A percentile compares a stretch with the other conserved stretches of the same genome.
Conservation (phyloP, 1,140 invertebrate species). For the Lutraria rhynchaena region DNA sequence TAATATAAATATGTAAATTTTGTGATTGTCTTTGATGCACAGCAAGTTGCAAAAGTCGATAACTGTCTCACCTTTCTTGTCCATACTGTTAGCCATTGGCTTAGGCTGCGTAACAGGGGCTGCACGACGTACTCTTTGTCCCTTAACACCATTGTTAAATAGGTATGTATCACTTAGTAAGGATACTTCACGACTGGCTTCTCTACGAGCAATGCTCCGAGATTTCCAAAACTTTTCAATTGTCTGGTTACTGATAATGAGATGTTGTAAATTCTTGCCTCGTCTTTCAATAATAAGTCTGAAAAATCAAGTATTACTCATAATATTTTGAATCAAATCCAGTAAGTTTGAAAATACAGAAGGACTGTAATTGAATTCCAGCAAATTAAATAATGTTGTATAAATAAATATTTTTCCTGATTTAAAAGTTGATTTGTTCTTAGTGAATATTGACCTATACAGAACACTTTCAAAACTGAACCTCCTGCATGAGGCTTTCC, state of each 20-base stretch:
- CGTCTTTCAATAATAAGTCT: constrained; percentile 36
- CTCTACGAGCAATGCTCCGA: constrained; percentile 28
- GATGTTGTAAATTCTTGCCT: constrained; percentile 39
- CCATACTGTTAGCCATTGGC: constrained; percentile 1
- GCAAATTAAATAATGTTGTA: too few relatives aligned
- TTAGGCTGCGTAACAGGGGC: background rate
- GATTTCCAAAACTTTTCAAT: constrained; percentile 25
- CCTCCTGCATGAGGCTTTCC: too few relatives aligned
- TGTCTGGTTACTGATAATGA: constrained; percentile 27
- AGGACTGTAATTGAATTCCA: too few relatives aligned
- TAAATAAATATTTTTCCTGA: too few relatives aligned
- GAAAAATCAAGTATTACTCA: background rate
- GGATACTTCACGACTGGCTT: background rate
- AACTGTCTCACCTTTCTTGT: constrained; percentile 5
- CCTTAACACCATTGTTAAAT: background rate
- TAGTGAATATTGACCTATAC: too few relatives aligned
- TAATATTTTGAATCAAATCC: too few relatives aligned
- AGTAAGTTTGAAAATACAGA: too few relatives aligned
- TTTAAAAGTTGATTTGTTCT: too few relatives aligned
- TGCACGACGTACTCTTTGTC: background rate
- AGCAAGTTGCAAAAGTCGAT: background rate
- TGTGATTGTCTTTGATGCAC: too few relatives aligned
- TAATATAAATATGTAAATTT: too few relatives aligned
- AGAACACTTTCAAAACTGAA: too few relatives aligned
- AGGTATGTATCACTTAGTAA: constrained; percentile 11